Base-by-base conservation (phyloP, 2,888 invertebrate species). In the Hydroisotoma schaefferi region DNA sequence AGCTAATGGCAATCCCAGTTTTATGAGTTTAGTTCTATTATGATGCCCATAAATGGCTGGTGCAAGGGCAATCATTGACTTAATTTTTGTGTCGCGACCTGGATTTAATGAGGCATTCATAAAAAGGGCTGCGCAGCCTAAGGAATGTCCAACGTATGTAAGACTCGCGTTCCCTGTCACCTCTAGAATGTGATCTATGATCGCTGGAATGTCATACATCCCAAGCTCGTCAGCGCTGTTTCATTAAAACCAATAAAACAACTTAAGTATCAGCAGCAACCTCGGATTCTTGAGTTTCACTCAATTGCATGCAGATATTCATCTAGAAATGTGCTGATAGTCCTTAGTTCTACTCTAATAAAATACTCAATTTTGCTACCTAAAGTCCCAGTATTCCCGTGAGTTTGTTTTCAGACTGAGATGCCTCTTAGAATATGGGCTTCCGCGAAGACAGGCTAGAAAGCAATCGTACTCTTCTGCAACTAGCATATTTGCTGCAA, bases 31-130 rank as follows among this genome's bases (percentile, higher is more conserved):
- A n/a, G n/a, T n/a, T n/a, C n/a, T n/a, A 2, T 40, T 25, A 40
- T 53, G 26, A 8, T 40, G 10, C 6, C 53, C 53, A 40, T 53
- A 53, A 38, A 40, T 27, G 23, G 37, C 53, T 2, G 53, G 53
- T 23, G 23, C 22, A 2, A 53, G 3, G 20, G 25, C 40, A 6
- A 22, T 27, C 15, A 43, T 26, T 15, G 25, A 18, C n/a, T 23
- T n/a, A 8, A 53, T 33, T 18, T 53, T 53, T 22, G 23, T 2
- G 18, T 22, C n/a, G 18, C 43, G 43, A 5, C 43, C 53, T 3
- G 53, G 53, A 26, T 27, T 53, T 27, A 40, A 20, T 18, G 28
- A 28, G 22, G 37, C 6, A 3, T 20, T 37, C 6, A 52, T 29
- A 23, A 37, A 37, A 4, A 52, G 37, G 20, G 12, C 12, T 15